A percentile compares a stretch with the other conserved stretches of the same genome.
phyloP scores from a whole-genome alignment of 2,888 invertebrate genomes.

The Seira ritae region DNA sequence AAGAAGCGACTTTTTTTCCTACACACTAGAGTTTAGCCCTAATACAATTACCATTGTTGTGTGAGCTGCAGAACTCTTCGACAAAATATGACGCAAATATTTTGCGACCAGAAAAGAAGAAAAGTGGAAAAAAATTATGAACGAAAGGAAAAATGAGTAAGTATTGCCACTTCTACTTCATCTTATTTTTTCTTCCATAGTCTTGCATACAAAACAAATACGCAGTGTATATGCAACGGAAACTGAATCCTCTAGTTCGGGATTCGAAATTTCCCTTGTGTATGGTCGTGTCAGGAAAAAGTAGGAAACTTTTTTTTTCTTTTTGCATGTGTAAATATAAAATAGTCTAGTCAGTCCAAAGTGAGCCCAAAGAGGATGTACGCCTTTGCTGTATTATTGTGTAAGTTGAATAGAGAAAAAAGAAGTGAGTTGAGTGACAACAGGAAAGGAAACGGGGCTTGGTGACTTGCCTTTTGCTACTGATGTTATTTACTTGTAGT shows the following conservation, averaged over 20 bases:
- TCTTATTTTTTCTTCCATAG: too few species aligned
- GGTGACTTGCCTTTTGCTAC: too few species aligned
- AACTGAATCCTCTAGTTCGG: constrained; percentile 34
- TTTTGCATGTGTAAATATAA: too few species aligned
- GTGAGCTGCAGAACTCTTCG: too few species aligned
- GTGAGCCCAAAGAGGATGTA: too few species aligned
- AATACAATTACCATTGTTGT: constrained; percentile 5
- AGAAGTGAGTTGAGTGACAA: constrained; percentile 42
- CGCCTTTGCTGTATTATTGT: not conserved
- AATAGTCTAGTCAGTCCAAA: too few species aligned
- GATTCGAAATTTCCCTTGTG: constrained; percentile 51
- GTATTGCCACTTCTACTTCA: too few species aligned
- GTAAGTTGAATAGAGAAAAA: not conserved
- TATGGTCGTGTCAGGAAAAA: constrained; percentile 40
- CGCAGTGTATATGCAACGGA: constrained; percentile 23
- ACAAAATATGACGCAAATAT: constrained; percentile 49
- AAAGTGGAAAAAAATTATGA: constrained; percentile 51
- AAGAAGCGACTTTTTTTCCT: constrained; percentile 32
- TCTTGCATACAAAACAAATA: too few species aligned
- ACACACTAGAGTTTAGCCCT: not conserved
- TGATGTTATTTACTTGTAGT: too few species aligned
- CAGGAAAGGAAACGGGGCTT: constrained; percentile 43
- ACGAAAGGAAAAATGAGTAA: constrained; percentile 17
- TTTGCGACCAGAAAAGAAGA: constrained; percentile 32
- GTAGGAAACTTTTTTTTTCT: constrained; percentile 12